phyloP scores from a whole-genome alignment of 2,888 invertebrate genomes.

The Platerodrilus igneus region DNA sequence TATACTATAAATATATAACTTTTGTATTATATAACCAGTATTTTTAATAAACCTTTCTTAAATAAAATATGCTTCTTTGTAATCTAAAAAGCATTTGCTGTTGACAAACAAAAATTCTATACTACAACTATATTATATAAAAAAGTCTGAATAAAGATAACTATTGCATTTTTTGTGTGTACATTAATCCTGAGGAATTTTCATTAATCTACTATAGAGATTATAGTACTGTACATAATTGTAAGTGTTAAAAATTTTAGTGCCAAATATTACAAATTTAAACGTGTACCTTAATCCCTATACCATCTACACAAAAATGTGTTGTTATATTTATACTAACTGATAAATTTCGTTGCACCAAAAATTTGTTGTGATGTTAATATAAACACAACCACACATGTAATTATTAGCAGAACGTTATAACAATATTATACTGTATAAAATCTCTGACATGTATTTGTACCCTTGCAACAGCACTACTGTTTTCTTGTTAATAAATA shows the following conservation, averaged over 20 bases:
- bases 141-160: slow-evolving; percentile 37
- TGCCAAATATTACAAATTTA: slow-evolving; percentile 9
- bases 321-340: slow-evolving; percentile 24
- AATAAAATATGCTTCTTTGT: slow-evolving; percentile 22
- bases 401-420: slow-evolving; percentile 43
- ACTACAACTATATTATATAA: slow-evolving; percentile 32
- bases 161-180: slow-evolving; percentile 44
- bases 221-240: slow-evolving; percentile 33
- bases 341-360: neutral
- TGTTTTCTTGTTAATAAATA: slow-evolving; percentile 44
- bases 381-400: slow-evolving; percentile 35
- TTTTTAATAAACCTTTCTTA: slow-evolving; percentile 20
- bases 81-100: slow-evolving; percentile 32
- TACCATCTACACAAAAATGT: slow-evolving; percentile 33
- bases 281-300: slow-evolving; percentile 40
- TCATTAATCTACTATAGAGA: slow-evolving; percentile 43
- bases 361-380: slow-evolving; percentile 1
- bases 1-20: slow-evolving; percentile 27
- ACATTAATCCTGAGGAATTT: slow-evolving; percentile 46
- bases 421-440: slow-evolving; percentile 45
- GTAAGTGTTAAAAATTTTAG: slow-evolving; percentile 5
- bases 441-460: slow-evolving; percentile 49
- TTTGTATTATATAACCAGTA: slow-evolving; percentile 25
- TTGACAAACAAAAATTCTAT: slow-evolving; percentile 31
- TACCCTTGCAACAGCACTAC: slow-evolving; percentile 49